Evolutionary conservation across 2,797 vertebrate genomes (phyloP).

Genomic region (Taenioides sp.): DNA sequence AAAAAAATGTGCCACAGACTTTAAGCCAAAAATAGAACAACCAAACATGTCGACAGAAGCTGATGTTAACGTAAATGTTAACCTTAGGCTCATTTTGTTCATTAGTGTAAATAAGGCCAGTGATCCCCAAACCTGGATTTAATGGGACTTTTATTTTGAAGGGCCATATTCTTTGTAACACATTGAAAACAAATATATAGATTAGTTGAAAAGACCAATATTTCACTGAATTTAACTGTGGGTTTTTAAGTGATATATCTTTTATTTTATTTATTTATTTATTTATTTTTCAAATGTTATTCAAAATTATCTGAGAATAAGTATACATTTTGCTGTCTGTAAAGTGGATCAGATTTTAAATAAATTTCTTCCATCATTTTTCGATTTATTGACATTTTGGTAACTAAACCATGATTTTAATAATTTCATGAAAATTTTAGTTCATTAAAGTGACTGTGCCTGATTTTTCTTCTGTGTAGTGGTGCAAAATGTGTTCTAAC

Average conservation of each 20-base stretch:
- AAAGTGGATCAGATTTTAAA: neutral
- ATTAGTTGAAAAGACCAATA: neutral
- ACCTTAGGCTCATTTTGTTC: constrained; percentile 68
- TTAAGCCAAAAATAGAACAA: constrained; percentile 30
- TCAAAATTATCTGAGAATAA: neutral
- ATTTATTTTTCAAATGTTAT: neutral
- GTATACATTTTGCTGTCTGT: neutral
- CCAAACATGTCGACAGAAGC: constrained; percentile 4
- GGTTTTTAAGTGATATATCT: too few relatives aligned
- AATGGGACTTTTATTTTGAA: neutral
- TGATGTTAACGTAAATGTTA: constrained; percentile 44
- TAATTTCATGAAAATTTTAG: too few relatives aligned
- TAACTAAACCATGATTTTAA: too few relatives aligned
- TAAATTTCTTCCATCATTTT: too few relatives aligned
- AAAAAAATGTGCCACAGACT: constrained; percentile 45
- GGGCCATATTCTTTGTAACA: neutral
- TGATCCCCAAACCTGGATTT: neutral
- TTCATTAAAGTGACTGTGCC: too few relatives aligned
- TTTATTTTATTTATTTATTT: too few relatives aligned
- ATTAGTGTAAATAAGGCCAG: constrained; percentile 65
- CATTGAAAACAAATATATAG: neutral
- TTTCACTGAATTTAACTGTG: neutral
- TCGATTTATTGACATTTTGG: too few relatives aligned
- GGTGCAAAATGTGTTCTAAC: too few relatives aligned
- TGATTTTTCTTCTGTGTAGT: too few relatives aligned